A percentile compares a stretch with the other conserved stretches of the same genome.
These are phyloP conservation scores for Erpornis zantholeuca DNA, from an alignment of 2,113 vertebrate genomes.

Conservation along the genomic window DNA sequence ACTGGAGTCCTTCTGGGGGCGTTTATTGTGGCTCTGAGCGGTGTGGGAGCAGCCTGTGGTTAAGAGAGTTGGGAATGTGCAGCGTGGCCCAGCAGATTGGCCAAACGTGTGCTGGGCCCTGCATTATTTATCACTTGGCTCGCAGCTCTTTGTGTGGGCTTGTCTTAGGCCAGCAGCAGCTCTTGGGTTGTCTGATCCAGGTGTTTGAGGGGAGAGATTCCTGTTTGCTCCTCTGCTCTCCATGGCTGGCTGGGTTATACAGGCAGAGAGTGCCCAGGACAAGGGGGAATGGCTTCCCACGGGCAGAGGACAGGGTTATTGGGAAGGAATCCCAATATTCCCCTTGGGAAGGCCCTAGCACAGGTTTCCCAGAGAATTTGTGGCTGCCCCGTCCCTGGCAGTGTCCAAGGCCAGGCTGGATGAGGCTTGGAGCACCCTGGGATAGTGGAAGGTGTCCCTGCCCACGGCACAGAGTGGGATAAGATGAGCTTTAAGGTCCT, in stretches of 20 bases:
- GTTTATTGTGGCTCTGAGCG: not conserved
- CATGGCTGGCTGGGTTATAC: rapidly evolving
- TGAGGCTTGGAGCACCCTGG: not conserved
- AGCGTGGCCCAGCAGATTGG: rapidly evolving
- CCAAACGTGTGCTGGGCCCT: not conserved
- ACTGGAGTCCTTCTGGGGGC: not conserved
- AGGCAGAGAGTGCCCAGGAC: not conserved
- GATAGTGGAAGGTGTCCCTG: not conserved
- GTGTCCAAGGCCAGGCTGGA: not conserved
- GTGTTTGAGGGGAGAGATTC: too few relatives aligned
- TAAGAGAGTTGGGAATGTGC: not conserved
- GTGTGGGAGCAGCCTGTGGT: not conserved
- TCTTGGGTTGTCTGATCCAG: rapidly evolving
- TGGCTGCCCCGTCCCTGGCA: not conserved
- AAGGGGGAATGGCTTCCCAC: not conserved
- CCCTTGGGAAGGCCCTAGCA: not conserved
- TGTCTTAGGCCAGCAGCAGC: not conserved
- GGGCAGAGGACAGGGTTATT: not conserved
- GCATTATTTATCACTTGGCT: rapidly evolving
- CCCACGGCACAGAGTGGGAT: rapidly evolving
- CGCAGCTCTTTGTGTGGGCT: not conserved
- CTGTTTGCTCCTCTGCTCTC: not conserved
- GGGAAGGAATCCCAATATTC: not conserved
- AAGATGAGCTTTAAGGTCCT: not conserved
- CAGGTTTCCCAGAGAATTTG: not conserved